Conservation (phyloP, 2,888 invertebrate species). For the Torymus tubicola region DNA sequence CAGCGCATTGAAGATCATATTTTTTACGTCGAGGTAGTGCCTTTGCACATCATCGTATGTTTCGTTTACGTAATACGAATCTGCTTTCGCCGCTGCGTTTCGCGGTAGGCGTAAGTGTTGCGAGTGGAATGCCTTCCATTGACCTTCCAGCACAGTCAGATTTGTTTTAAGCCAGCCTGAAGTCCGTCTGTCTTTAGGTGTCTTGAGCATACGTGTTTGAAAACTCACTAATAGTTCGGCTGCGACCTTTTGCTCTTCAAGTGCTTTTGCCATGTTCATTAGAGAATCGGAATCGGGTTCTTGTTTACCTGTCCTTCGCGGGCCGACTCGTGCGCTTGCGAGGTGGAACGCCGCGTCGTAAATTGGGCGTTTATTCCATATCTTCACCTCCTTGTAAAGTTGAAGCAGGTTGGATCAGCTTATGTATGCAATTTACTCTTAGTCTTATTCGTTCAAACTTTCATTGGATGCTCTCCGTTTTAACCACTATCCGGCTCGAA, state of each 20-base stretch:
- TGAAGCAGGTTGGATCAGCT: too few species aligned
- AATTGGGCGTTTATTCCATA: too few species aligned
- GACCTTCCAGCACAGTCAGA: neutral
- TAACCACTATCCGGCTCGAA: neutral
- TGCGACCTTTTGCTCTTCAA: neutral
- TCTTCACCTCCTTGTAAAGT: too few species aligned
- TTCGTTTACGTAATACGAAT: neutral
- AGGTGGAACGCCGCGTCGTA: too few species aligned
- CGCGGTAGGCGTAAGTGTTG: neutral
- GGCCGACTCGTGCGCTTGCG: too few species aligned
- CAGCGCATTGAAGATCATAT: neutral
- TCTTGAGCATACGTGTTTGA: neutral
- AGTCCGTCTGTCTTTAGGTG: neutral
- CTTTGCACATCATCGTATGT: neutral
- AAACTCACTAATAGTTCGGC: neutral
- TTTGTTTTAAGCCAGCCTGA: neutral
- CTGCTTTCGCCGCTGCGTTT: neutral
- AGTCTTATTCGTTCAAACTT: neutral
- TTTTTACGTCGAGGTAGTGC: neutral
- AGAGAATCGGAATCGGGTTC: too few species aligned
- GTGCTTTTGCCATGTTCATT: conserved; percentile 2
- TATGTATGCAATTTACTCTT: too few species aligned
- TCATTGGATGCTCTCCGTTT: neutral
- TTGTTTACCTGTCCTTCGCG: too few species aligned
- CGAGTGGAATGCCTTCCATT: neutral